phyloP scores from a whole-genome alignment of 2,113 vertebrate genomes.

The Canis aureus region DNA sequence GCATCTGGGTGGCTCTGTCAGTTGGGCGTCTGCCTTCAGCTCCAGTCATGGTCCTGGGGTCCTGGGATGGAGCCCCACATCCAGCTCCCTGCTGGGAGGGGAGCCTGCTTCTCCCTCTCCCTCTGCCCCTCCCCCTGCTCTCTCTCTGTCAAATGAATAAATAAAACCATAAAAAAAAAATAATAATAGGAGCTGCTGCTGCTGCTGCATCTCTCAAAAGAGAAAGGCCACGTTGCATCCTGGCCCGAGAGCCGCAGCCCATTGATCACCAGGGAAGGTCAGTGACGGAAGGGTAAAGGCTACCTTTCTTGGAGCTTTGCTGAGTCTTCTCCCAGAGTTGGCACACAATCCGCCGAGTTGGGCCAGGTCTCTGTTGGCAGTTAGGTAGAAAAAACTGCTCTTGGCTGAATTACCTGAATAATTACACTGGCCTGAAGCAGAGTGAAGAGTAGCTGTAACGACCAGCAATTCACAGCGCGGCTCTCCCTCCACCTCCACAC shows the following conservation, averaged over 20 bases:
- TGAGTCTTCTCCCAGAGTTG: neutral
- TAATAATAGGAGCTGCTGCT: neutral
- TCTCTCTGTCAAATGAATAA: no score
- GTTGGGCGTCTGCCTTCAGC: no score
- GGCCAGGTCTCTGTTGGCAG: neutral
- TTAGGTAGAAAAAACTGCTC: neutral
- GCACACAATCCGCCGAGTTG: neutral
- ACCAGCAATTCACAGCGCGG: neutral
- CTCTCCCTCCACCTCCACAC: neutral
- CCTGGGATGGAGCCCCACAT: no score
- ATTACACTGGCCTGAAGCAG: neutral
- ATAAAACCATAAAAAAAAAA: no score
- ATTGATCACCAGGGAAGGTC: neutral
- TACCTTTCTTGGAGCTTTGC: neutral
- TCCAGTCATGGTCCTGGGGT: no score
- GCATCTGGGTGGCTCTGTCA: no score
- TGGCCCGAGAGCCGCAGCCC: neutral
- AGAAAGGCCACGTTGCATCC: fast-evolving
- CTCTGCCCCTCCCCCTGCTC: no score
- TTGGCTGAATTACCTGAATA: neutral
- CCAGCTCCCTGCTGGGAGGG: no score
- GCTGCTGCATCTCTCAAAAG: neutral
- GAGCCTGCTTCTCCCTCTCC: no score
- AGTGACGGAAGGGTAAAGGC: neutral
- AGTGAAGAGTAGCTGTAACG: neutral